Conservation (phyloP, 2,888 invertebrate species). For the Melieria crassipennis region DNA sequence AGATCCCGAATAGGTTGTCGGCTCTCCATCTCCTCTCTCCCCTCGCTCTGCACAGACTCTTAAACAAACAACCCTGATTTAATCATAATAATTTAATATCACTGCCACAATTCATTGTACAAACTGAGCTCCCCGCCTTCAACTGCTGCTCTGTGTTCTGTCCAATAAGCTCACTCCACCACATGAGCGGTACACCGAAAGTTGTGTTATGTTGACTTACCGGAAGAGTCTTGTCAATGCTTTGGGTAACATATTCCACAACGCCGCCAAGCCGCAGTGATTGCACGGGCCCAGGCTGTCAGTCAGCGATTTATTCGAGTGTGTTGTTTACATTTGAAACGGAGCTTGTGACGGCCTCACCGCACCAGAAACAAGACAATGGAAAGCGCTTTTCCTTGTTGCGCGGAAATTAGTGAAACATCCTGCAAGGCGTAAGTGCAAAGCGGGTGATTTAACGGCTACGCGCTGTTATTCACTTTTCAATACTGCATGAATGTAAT, state of each 20-base stretch:
- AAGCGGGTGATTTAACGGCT: too few species aligned
- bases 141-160: not conserved
- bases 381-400: constrained; percentile 54
- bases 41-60: too few species aligned
- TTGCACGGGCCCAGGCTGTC: not conserved
- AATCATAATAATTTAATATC: constrained; percentile 20
- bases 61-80: not conserved
- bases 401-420: constrained; percentile 54
- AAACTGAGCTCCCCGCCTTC: not conserved
- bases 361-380: constrained; percentile 17
- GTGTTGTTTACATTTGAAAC: constrained; percentile 10
- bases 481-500: too few species aligned
- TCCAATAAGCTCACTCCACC: not conserved
- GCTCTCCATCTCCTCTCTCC: too few species aligned
- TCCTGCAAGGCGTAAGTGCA: constrained; percentile 41
- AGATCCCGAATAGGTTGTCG: too few species aligned
- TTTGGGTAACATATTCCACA: constrained; percentile 8
- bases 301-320: constrained; percentile 19
- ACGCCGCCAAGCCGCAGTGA: not conserved
- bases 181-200: not conserved
- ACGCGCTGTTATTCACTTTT: too few species aligned
- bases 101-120: not conserved
- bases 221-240: constrained; percentile 7
- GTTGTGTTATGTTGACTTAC: not conserved
- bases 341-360: not conserved